These are phyloP conservation scores for Phalloptychus januarius DNA, from an alignment of 2,797 vertebrate species.

Conservation along the genomic window DNA sequence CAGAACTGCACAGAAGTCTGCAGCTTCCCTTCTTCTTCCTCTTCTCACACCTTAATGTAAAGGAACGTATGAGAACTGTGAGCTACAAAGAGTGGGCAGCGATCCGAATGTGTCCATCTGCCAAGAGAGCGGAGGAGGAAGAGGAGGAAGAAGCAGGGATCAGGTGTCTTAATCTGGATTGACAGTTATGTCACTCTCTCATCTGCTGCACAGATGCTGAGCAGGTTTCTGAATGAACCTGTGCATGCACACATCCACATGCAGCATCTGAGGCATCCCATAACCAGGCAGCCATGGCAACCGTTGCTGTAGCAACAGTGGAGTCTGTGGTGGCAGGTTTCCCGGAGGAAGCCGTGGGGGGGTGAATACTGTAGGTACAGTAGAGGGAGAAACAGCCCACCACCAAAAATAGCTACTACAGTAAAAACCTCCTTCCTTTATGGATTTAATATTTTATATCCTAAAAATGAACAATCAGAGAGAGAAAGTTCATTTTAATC, in stretches of 20 bases:
- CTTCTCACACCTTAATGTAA: slow-evolving; percentile 29
- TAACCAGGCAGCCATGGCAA: slow-evolving; percentile 53
- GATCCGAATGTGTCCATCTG: slow-evolving; percentile 66
- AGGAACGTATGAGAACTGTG: slow-evolving; percentile 3
- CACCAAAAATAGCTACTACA: neutral
- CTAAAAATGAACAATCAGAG: neutral
- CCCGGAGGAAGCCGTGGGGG: slow-evolving; percentile 39
- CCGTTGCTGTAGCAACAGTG: slow-evolving; percentile 50
- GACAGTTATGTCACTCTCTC: slow-evolving; percentile 41
- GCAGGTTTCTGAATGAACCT: slow-evolving; percentile 25
- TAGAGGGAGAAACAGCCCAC: neutral
- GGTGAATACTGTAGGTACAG: slow-evolving; percentile 24
- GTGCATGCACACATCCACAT: slow-evolving; percentile 2
- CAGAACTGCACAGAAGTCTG: slow-evolving; percentile 28
- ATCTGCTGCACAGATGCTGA: neutral
- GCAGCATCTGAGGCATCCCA: slow-evolving; percentile 27
- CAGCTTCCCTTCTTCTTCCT: slow-evolving; percentile 28
- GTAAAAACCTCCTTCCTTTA: neutral
- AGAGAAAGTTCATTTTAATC: neutral
- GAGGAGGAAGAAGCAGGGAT: slow-evolving; percentile 37
- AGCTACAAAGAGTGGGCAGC: slow-evolving; percentile 57
- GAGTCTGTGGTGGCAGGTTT: slow-evolving; percentile 45
- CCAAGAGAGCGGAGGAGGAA: slow-evolving; percentile 43
- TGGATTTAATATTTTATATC: neutral
- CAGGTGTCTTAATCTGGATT: slow-evolving; percentile 61